A percentile compares a stretch with the other conserved stretches of the same genome.
Evolutionary conservation across 2,113 vertebrate genomes (phyloP).

Genomic region (Phylloscopus whistleri): DNA sequence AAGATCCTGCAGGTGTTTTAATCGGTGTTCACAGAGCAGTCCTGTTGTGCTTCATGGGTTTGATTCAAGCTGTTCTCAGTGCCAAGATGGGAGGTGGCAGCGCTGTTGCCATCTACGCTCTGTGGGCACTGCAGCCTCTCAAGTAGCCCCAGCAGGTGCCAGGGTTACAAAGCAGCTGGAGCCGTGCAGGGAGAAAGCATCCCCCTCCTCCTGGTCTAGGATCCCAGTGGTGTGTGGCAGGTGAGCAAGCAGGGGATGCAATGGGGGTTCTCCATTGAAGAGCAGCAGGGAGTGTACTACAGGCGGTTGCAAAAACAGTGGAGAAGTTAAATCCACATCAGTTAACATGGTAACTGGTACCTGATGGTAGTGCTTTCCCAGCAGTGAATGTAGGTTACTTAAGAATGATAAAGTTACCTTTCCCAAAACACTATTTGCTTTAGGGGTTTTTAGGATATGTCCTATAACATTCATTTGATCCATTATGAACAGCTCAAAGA

Average conservation of each 20-base stretch:
- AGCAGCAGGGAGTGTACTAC: background rate
- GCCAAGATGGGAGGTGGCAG: background rate
- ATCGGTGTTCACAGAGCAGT: background rate
- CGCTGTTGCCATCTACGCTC: background rate
- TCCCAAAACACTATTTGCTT: background rate
- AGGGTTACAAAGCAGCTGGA: background rate
- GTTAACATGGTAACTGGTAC: background rate
- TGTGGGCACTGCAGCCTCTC: background rate
- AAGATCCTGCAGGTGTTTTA: background rate
- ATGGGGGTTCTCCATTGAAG: rapidly evolving
- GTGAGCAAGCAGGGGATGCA: background rate
- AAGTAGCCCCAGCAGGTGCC: background rate
- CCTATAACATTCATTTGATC: background rate
- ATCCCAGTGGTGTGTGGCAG: background rate
- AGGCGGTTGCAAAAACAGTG: background rate
- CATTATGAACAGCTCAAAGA: background rate
- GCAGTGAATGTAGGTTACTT: background rate
- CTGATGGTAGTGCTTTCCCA: background rate
- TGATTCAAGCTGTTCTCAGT: background rate
- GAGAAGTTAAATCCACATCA: background rate
- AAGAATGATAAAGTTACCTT: background rate
- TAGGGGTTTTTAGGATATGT: background rate
- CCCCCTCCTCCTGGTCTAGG: background rate
- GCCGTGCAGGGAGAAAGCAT: background rate
- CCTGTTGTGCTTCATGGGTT: background rate